phyloP scores from a whole-genome alignment of 2,888 invertebrate genomes.

The Uloborus plumipes region DNA sequence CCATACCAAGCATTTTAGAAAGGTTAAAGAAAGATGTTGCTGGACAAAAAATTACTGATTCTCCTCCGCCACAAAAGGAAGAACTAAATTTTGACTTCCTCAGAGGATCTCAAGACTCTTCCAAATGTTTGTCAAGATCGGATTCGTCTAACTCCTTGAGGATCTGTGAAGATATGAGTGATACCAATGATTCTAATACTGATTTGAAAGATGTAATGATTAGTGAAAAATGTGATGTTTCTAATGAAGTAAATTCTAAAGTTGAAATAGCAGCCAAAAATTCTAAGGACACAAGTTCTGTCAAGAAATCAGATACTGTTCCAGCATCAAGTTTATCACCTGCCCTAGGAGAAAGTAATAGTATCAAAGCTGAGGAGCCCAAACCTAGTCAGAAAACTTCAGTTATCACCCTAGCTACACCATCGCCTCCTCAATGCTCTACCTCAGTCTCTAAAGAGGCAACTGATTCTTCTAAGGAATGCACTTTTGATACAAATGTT shows the following conservation, averaged over 20 bases:
- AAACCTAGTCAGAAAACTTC: constrained; percentile 34
- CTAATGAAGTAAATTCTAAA: constrained; percentile 60
- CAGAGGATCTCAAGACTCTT: constrained; percentile 31
- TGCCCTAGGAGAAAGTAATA: no score
- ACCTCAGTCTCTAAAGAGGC: no score
- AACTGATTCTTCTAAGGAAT: no score
- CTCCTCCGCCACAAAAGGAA: constrained; percentile 40
- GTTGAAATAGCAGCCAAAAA: background rate
- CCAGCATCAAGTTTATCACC: no score
- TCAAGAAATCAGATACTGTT: no score
- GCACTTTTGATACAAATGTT: no score
- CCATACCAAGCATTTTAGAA: constrained; percentile 47
- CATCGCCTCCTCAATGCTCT: background rate
- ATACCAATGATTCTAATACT: constrained; percentile 49
- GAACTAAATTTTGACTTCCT: constrained; percentile 51
- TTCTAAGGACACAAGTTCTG: background rate
- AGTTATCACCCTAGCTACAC: constrained; percentile 25
- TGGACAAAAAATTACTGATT: constrained; percentile 14
- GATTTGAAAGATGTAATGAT: constrained; percentile 32
- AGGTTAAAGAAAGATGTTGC: constrained; percentile 46
- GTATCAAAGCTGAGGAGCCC: background rate
- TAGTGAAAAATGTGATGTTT: constrained; percentile 19
- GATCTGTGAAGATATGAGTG: constrained; percentile 47
- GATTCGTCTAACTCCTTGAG: constrained; percentile 51
- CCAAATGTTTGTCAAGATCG: constrained; percentile 42